phyloP scores from a whole-genome alignment of 2,113 vertebrate species.

The Parotia lawesii region DNA sequence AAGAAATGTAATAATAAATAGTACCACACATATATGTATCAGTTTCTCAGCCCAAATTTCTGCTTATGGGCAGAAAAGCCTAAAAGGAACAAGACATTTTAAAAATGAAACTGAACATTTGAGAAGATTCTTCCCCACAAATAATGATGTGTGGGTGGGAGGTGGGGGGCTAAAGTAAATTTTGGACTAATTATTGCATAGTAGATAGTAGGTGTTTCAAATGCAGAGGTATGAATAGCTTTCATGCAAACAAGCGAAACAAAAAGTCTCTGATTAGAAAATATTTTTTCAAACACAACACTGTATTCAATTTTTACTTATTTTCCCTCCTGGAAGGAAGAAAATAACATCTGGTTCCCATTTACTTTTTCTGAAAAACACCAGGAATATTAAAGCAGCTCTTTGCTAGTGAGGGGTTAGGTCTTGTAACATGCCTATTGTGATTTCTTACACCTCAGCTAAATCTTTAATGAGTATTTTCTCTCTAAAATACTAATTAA shows the following conservation, averaged over 20 bases:
- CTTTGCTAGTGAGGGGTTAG: neutral
- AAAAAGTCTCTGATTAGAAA: neutral
- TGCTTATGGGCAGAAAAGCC: neutral
- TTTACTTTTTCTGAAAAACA: neutral
- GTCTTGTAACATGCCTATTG: neutral
- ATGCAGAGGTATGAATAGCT: neutral
- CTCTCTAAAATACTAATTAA: neutral
- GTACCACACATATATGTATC: rapidly evolving
- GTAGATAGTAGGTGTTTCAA: neutral
- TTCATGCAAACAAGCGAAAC: neutral
- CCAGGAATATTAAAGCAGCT: neutral
- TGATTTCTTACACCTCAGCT: neutral
- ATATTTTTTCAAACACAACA: neutral
- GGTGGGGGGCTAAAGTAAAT: neutral
- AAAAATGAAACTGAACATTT: neutral
- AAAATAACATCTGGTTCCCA: neutral
- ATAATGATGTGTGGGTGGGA: neutral
- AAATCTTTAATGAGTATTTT: neutral
- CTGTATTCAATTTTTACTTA: neutral
- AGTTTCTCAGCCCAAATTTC: neutral
- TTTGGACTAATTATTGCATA: neutral
- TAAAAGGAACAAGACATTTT: neutral
- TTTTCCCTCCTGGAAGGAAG: neutral
- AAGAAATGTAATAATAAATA: neutral
- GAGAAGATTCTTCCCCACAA: neutral